phyloP scores from a whole-genome alignment of 2,888 invertebrate genomes.

The Platycheirus rosarum region DNA sequence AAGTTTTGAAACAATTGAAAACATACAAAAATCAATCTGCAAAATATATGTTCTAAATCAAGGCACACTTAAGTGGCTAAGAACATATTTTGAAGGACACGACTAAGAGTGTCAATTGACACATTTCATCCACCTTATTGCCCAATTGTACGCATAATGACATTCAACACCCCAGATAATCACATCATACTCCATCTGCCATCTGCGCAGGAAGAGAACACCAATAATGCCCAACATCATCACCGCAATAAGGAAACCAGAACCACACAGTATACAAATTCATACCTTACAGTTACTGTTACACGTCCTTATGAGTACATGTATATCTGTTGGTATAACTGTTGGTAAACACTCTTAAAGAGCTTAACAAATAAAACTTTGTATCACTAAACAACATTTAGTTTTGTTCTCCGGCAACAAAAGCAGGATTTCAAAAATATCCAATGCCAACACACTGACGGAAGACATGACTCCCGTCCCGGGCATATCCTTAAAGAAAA shows the following conservation, averaged over 20 bases:
- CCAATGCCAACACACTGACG: conserved; percentile 28
- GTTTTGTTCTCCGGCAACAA: conserved; percentile 10
- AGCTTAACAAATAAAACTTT: conserved; percentile 29
- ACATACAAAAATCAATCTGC: no score
- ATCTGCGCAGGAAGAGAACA: conserved; percentile 4
- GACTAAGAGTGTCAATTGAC: conserved; percentile 19
- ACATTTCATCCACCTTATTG: conserved; percentile 16
- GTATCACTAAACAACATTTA: conserved; percentile 35
- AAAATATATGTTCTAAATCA: no score
- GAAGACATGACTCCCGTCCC: conserved; percentile 42
- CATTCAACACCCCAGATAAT: conserved; percentile 46
- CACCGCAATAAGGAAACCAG: neutral
- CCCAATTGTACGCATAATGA: conserved; percentile 23
- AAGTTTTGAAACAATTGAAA: no score
- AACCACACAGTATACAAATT: neutral
- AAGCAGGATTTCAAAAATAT: no score
- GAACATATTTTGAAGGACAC: neutral
- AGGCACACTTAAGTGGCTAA: neutral
- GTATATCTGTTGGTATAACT: neutral
- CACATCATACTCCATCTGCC: conserved; percentile 16
- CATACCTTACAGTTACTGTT: neutral
- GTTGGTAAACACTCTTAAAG: conserved; percentile 17
- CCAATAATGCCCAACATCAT: conserved; percentile 22
- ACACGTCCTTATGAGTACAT: no score
- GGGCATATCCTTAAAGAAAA: conserved; percentile 44